Conservation (phyloP, 2,113 vertebrate species). For the Stegostoma tigrinum region DNA sequence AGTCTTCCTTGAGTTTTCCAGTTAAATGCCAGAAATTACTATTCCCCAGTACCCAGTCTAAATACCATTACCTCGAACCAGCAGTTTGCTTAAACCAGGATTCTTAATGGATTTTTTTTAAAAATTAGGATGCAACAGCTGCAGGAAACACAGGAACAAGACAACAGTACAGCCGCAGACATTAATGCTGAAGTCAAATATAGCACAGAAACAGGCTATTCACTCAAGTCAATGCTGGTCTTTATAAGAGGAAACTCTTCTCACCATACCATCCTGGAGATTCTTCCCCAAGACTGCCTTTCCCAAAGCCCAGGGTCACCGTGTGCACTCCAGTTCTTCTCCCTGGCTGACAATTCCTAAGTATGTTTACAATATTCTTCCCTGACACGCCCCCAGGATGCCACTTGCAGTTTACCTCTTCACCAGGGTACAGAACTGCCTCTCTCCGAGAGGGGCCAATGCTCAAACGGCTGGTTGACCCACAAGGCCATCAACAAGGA, state of each 20-base stretch:
- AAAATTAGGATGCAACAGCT: background rate
- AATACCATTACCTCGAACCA: background rate
- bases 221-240: background rate
- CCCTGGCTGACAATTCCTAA: too few species aligned
- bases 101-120: background rate
- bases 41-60: background rate
- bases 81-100: background rate
- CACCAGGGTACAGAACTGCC: too few species aligned
- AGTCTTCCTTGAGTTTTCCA: background rate
- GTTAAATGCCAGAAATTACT: background rate
- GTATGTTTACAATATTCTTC: too few species aligned
- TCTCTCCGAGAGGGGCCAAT: too few species aligned
- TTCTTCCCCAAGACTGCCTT: background rate
- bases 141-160: background rate
- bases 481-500: too few species aligned
- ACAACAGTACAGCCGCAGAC: background rate
- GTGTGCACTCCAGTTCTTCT: too few species aligned
- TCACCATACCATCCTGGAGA: background rate
- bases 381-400: background rate
- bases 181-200: background rate
- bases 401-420: too few species aligned
- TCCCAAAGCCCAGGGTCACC: background rate
- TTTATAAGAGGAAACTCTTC: background rate
- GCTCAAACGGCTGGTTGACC: too few species aligned
- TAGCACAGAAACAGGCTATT: background rate